These are phyloP conservation scores for Mormyrus lacerda DNA, from an alignment of 2,113 vertebrate genomes.

Conservation along the genomic window DNA sequence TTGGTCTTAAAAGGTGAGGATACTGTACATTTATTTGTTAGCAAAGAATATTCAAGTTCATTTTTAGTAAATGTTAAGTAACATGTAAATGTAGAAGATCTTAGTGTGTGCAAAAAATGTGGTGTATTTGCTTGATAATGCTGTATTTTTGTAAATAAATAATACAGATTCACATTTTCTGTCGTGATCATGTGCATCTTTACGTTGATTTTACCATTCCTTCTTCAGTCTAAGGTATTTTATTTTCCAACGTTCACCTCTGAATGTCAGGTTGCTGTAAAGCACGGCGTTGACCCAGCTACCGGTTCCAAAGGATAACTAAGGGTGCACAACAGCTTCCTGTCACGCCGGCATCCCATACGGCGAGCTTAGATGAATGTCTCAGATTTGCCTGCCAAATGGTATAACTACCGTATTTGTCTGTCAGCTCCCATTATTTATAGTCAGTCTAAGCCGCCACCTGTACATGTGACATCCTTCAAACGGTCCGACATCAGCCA, in stretches of 20 bases:
- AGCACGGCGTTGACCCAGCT: constrained; percentile 24
- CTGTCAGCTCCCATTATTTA: constrained; percentile 24
- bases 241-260: background rate
- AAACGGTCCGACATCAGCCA: constrained; percentile 22
- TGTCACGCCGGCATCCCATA: background rate
- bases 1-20: too few relatives aligned
- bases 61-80: too few relatives aligned
- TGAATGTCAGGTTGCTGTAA: constrained; percentile 22
- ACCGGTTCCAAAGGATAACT: background rate
- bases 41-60: too few relatives aligned
- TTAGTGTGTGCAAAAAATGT: too few relatives aligned
- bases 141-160: background rate
- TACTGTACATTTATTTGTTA: too few relatives aligned
- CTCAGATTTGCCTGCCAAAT: background rate
- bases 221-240: background rate
- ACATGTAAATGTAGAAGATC: too few relatives aligned
- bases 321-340: background rate
- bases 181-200: background rate
- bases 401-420: constrained; percentile 10
- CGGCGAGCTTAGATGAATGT: background rate
- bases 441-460: background rate
- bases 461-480: constrained; percentile 28
- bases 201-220: background rate
- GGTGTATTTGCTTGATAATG: background rate
- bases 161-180: background rate